These are phyloP conservation scores for Urocolius indicus DNA, from an alignment of 2,113 vertebrate species.

Conservation along the genomic window DNA sequence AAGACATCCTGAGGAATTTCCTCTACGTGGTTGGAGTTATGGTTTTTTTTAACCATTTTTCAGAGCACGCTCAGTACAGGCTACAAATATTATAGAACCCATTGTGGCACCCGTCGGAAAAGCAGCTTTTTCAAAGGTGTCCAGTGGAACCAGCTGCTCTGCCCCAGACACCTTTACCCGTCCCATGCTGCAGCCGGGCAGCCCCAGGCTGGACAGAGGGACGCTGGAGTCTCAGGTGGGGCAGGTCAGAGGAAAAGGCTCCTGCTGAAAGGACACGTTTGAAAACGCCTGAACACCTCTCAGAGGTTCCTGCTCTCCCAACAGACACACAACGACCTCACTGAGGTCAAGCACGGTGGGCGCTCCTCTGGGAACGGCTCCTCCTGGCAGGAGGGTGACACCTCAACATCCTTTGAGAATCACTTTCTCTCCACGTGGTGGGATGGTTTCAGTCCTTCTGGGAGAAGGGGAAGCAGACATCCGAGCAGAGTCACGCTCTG, in stretches of 20 bases:
- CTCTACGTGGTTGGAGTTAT: background rate
- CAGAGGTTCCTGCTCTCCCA: conserved; percentile 49
- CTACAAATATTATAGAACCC: conserved; percentile 59
- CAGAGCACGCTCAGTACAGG: background rate
- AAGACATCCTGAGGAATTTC: conserved; percentile 69
- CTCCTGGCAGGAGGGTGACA: conserved; percentile 47
- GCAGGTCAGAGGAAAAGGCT: background rate
- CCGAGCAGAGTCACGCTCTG: background rate
- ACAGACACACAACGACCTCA: conserved; percentile 56
- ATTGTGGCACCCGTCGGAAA: background rate
- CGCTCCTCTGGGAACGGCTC: conserved; percentile 11
- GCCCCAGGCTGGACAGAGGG: background rate
- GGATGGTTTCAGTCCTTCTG: background rate
- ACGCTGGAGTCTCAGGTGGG: background rate
- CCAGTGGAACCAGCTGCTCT: background rate
- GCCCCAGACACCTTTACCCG: background rate
- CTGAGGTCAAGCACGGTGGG: conserved; percentile 35
- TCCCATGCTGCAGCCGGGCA: background rate
- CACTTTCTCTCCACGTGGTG: conserved; percentile 16
- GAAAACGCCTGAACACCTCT: conserved; percentile 5
- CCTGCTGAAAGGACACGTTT: background rate
- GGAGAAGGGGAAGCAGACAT: conserved; percentile 12
- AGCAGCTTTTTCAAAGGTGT: background rate
- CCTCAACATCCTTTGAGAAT: conserved; percentile 47
- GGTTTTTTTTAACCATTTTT: background rate